phyloP scores from a whole-genome alignment of 2,888 invertebrate species.

The Nomada goodeniana region DNA sequence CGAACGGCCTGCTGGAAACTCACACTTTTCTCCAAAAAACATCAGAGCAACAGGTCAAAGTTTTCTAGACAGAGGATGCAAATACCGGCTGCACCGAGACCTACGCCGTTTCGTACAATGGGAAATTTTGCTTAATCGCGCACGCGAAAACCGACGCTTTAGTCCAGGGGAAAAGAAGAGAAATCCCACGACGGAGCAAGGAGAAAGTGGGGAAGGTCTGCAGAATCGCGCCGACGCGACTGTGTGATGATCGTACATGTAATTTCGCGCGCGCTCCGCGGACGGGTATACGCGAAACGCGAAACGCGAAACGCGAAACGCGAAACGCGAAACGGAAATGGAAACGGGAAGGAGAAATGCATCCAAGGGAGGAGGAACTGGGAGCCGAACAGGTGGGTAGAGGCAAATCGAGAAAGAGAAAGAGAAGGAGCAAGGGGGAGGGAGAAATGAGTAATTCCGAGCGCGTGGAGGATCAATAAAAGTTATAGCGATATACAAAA shows the following conservation, averaged over 20 bases:
- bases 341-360: conserved; percentile 43
- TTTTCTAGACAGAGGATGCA: too few species aligned
- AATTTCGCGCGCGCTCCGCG: conserved; percentile 71
- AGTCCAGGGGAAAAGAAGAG: too few species aligned
- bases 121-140: too few species aligned
- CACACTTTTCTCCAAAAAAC: too few species aligned
- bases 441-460: conserved; percentile 45
- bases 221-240: conserved; percentile 55
- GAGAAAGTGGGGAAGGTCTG: conserved; percentile 22
- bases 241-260: conserved; percentile 58
- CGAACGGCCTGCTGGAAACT: too few species aligned
- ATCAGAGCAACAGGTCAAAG: too few species aligned
- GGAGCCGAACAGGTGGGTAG: too few species aligned
- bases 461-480: conserved; percentile 79
- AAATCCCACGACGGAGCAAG: too few species aligned
- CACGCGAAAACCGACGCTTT: too few species aligned
- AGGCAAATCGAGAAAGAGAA: neutral
- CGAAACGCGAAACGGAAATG: conserved; percentile 61
- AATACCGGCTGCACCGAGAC: too few species aligned
- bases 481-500: conserved; percentile 76
- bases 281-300: conserved; percentile 66
- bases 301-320: conserved; percentile 68
- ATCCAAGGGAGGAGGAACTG: conserved; percentile 7
- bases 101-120: too few species aligned
- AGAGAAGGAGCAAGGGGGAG: conserved; percentile 37